phyloP scores from a whole-genome alignment of 2,888 invertebrate genomes.

The Altica lythri region DNA sequence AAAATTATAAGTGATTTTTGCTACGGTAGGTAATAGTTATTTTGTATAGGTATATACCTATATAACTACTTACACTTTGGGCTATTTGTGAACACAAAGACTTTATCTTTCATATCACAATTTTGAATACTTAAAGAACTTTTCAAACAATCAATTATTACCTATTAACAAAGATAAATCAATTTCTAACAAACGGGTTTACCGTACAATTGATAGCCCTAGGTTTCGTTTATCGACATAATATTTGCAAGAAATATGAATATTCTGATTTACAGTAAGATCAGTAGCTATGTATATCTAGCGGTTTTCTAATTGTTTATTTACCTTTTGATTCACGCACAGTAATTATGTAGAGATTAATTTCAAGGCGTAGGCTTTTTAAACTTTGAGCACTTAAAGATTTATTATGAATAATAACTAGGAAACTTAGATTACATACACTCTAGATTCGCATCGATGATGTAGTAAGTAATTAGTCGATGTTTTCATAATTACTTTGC shows the following conservation, averaged over 20 bases:
- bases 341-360: slow-evolving; percentile 29
- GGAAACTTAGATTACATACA: slow-evolving; percentile 25
- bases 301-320: slow-evolving; percentile 31
- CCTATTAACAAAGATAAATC: slow-evolving; percentile 9
- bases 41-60: too few species aligned
- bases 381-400: slow-evolving; percentile 23
- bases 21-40: too few species aligned
- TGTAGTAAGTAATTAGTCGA: slow-evolving; percentile 12
- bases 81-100: slow-evolving; percentile 7
- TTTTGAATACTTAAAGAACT: slow-evolving; percentile 7
- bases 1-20: too few species aligned
- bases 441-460: slow-evolving; percentile 17
- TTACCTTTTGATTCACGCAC: slow-evolving; percentile 27
- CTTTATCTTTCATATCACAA: neutral
- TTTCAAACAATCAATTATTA: slow-evolving; percentile 8
- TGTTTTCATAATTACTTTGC: slow-evolving; percentile 11
- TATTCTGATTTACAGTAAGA: slow-evolving; percentile 18
- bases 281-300: too few species aligned
- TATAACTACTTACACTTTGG: slow-evolving; percentile 8
- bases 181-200: neutral
- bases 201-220: slow-evolving; percentile 9
- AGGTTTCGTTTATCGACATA: slow-evolving; percentile 10
- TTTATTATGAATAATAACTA: slow-evolving; percentile 29
- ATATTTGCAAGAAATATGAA: neutral
- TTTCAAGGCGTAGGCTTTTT: slow-evolving; percentile 27